phyloP scores from a whole-genome alignment of 2,888 invertebrate species.

The Apodemia mormo region DNA sequence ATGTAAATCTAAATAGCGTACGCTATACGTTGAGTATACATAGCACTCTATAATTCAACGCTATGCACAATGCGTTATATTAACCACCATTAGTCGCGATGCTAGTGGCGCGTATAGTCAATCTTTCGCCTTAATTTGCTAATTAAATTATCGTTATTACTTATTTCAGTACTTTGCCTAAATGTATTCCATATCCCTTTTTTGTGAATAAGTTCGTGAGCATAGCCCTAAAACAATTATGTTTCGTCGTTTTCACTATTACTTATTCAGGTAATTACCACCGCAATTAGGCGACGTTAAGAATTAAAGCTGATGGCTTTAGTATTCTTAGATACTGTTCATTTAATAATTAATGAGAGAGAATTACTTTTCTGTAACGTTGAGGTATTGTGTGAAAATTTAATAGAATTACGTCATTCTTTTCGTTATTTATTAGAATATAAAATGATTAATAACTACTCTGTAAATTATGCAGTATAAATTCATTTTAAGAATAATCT shows the following conservation, averaged over 20 bases:
- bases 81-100: too few species aligned
- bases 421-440: too few species aligned
- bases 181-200: not conserved
- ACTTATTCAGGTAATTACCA: not conserved
- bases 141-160: too few species aligned
- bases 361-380: not conserved
- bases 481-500: too few species aligned
- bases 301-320: not conserved
- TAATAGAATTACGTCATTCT: not conserved
- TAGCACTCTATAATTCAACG: too few species aligned
- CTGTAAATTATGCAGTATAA: too few species aligned
- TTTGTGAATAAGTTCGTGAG: not conserved
- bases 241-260: not conserved
- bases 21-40: too few species aligned
- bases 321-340: not conserved
- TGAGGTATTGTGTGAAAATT: not conserved
- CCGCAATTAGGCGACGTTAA: not conserved
- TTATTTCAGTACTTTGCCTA: not conserved
- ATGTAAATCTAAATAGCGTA: too few species aligned
- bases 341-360: not conserved
- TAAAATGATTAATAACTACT: too few species aligned
- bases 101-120: too few species aligned
- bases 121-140: too few species aligned
- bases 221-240: not conserved
- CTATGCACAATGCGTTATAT: too few species aligned